These are phyloP conservation scores for Anguilla japonica DNA, from an alignment of 2,113 vertebrate species.

Conservation along the genomic window DNA sequence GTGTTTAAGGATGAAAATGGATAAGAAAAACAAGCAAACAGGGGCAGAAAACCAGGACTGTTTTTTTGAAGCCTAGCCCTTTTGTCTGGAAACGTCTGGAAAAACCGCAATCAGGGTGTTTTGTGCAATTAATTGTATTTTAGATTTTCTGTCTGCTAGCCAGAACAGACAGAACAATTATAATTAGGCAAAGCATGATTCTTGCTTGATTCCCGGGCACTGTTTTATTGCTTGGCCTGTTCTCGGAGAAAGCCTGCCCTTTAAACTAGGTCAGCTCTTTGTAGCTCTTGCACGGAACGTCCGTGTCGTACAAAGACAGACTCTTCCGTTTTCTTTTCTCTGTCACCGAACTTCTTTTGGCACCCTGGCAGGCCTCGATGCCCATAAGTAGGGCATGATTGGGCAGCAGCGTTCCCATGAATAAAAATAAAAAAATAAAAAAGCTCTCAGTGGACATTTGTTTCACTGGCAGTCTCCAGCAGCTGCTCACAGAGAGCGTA, in stretches of 20 bases:
- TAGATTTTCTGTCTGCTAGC: neutral
- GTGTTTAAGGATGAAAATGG: too few species aligned
- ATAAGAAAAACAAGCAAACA: too few species aligned
- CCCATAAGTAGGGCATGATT: neutral
- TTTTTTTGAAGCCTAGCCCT: neutral
- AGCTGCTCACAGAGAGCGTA: neutral
- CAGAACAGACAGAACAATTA: neutral
- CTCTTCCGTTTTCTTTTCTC: slow-evolving; percentile 1
- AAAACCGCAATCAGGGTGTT: neutral
- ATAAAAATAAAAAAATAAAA: neutral
- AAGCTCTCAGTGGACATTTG: neutral
- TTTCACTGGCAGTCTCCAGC: neutral
- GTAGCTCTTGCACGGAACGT: neutral
- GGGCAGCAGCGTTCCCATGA: neutral
- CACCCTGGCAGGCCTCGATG: neutral
- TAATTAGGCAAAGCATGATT: neutral
- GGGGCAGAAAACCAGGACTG: neutral
- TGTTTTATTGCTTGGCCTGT: neutral
- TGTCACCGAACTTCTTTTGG: neutral
- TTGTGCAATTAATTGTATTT: neutral
- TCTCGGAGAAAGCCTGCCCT: neutral
- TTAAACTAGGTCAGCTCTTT: slow-evolving; percentile 4
- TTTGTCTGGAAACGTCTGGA: neutral
- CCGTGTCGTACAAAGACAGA: slow-evolving; percentile 6
- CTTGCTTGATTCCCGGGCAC: neutral